A percentile compares a stretch with the other conserved stretches of the same genome.
These are phyloP conservation scores for Rhinella marina DNA, from an alignment of 2,797 vertebrate genomes.

Conservation along the genomic window DNA sequence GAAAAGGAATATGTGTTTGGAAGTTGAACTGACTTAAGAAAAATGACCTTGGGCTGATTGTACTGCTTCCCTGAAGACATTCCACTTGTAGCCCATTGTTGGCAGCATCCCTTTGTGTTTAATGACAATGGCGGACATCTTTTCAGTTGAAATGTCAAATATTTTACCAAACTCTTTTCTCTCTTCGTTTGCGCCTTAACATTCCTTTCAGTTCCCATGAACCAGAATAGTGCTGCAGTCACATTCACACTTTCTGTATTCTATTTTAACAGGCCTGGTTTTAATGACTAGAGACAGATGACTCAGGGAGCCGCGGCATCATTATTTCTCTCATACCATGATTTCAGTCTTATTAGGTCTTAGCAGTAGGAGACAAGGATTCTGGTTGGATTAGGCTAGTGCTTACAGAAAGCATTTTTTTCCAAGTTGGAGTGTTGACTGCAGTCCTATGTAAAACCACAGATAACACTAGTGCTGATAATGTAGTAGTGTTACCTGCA, in stretches of 20 bases:
- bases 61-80: background rate
- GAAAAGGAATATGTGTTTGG: background rate
- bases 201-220: background rate
- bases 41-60: background rate
- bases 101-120: conserved; percentile 1
- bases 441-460: too few relatives aligned
- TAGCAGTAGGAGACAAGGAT: background rate
- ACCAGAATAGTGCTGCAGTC: background rate
- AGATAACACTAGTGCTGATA: too few relatives aligned
- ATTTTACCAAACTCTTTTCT: background rate
- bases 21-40: background rate
- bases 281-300: conserved; percentile 5
- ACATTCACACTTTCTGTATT: background rate
- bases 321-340: background rate
- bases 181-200: background rate
- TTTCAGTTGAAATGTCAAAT: conserved; percentile 11
- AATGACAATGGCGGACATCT: background rate
- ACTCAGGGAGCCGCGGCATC: background rate
- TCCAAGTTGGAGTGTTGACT: too few relatives aligned
- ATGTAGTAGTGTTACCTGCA: too few relatives aligned
- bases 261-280: background rate
- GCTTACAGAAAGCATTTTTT: background rate
- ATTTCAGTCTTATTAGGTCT: conserved; percentile 1
- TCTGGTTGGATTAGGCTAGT: background rate
- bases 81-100: conserved; percentile 3